Percentiles rank a stretch among this genome's conserved stretches.
Conservation (phyloP, 2,888 invertebrate species). For the Onthophagus sagittarius region DNA sequence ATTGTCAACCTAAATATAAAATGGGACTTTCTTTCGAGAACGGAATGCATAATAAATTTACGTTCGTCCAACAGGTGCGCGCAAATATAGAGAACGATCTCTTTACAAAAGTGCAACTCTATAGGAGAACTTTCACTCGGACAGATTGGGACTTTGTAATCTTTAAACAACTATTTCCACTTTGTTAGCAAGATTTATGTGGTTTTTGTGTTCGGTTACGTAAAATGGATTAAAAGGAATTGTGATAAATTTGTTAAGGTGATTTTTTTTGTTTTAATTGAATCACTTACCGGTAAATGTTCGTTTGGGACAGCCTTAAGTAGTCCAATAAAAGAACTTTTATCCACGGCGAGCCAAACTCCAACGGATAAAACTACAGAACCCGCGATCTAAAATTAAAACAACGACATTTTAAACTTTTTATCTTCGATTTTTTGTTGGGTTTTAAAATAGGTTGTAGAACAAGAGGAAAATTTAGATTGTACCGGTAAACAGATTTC, state of each 20-base stretch:
- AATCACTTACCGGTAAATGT: slow-evolving; percentile 53
- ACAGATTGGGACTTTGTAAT: background rate
- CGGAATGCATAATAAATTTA: background rate
- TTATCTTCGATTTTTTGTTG: background rate
- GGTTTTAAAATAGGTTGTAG: background rate
- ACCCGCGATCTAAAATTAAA: slow-evolving; percentile 54
- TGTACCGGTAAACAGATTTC: background rate
- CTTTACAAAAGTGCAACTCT: background rate
- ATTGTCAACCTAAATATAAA: background rate
- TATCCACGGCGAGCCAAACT: slow-evolving; percentile 67
- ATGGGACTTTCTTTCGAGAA: background rate
- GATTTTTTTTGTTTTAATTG: background rate
- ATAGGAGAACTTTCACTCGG: background rate
- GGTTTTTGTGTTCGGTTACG: too few relatives aligned
- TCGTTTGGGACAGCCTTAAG: slow-evolving; percentile 57
- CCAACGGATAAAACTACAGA: slow-evolving; percentile 62
- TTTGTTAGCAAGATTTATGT: too few relatives aligned
- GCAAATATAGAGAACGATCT: background rate
- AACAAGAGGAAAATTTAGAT: slow-evolving; percentile 5
- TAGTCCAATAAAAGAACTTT: slow-evolving; percentile 61
- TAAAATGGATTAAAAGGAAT: too few relatives aligned
- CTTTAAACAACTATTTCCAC: too few relatives aligned
- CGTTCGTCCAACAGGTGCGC: background rate
- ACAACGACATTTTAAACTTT: background rate
- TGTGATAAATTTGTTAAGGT: too few relatives aligned